Evolutionary conservation across 2,113 vertebrate species (phyloP).

Genomic region (Lates calcarifer): DNA sequence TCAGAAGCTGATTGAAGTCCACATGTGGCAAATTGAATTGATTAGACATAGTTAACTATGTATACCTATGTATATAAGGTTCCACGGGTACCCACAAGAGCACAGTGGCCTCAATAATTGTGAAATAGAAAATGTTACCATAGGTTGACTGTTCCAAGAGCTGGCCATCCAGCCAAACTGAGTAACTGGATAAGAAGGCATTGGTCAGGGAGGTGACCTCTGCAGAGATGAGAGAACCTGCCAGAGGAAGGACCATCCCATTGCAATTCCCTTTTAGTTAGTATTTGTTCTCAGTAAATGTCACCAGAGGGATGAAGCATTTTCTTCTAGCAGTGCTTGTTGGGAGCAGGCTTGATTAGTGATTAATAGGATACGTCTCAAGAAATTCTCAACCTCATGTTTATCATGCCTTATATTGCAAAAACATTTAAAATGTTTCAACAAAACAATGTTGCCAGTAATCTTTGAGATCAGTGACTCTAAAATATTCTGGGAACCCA

Average conservation of each 20-base stretch:
- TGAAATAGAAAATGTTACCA: no score
- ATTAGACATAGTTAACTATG: no score
- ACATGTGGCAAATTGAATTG: no score
- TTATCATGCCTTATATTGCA: conserved; percentile 16
- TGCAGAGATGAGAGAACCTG: no score
- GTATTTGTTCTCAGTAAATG: conserved; percentile 16
- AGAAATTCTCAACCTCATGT: conserved; percentile 16
- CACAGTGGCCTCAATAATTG: no score
- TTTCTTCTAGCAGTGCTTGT: conserved; percentile 30
- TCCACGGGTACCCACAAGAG: no score
- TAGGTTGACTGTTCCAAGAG: no score
- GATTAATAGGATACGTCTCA: conserved; percentile 38
- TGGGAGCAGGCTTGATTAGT: conserved; percentile 52
- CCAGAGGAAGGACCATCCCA: not conserved
- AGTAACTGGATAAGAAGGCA: no score
- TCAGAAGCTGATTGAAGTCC: no score
- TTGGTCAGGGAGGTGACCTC: no score
- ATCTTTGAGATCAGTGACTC: conserved; percentile 48
- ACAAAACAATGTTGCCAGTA: conserved; percentile 32
- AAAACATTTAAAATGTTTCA: conserved; percentile 28
- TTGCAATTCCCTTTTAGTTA: not conserved
- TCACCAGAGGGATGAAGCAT: conserved; percentile 22
- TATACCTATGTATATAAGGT: no score
- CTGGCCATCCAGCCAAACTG: no score
- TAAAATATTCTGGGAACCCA: conserved; percentile 49